Percentiles rank a stretch among this genome's conserved stretches.
phyloP scores from a whole-genome alignment of 2,113 vertebrate genomes.

The Aleadryas rufinucha region DNA sequence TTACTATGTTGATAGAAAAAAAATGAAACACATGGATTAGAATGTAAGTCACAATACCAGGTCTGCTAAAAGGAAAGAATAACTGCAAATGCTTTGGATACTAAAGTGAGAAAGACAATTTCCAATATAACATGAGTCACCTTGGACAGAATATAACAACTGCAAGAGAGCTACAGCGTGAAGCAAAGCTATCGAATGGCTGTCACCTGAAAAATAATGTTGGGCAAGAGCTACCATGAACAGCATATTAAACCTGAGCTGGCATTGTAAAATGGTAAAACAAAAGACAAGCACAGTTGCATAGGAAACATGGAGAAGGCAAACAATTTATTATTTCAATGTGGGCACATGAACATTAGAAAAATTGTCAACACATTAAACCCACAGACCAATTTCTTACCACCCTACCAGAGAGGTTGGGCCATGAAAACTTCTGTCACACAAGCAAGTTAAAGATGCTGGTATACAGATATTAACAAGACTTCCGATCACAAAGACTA shows the following conservation, averaged over 20 bases:
- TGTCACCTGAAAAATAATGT: slow-evolving; percentile 13
- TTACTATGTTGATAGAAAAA: background rate
- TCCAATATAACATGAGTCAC: background rate
- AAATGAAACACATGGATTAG: background rate
- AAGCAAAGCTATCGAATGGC: background rate
- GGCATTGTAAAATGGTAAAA: background rate
- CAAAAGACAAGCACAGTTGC: background rate
- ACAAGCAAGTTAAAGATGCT: background rate
- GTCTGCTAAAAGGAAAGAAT: background rate
- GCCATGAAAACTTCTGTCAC: background rate
- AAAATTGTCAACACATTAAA: background rate
- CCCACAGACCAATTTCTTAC: background rate
- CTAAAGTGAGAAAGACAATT: background rate
- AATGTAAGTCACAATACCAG: background rate
- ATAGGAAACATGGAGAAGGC: background rate
- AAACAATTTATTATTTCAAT: background rate
- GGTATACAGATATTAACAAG: background rate
- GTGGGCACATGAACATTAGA: background rate
- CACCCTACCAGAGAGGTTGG: background rate
- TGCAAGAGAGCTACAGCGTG: background rate
- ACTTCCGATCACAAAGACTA: background rate
- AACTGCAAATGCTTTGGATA: background rate
- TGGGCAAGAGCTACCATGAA: background rate
- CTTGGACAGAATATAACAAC: background rate
- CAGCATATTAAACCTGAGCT: background rate